Conservation (phyloP, 2,797 vertebrate genomes). For the Myripristis jacobus region DNA sequence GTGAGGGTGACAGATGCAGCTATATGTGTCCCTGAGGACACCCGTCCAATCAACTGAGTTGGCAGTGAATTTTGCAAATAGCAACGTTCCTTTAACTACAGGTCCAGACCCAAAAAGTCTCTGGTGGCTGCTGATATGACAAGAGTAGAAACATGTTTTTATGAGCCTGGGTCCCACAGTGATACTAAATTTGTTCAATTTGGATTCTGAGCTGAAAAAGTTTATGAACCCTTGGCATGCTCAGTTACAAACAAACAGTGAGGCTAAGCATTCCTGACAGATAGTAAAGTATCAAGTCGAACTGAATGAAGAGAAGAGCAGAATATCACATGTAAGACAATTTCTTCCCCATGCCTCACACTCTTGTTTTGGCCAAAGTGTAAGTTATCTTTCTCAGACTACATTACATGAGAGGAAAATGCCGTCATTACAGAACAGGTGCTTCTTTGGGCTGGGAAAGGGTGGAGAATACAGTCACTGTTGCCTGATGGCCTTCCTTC, state of each 20-base stretch:
- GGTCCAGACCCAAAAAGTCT: slow-evolving; percentile 32
- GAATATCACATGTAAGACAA: slow-evolving; percentile 47
- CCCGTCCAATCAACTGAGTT: slow-evolving; percentile 24
- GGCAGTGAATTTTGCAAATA: too few species aligned
- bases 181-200: slow-evolving; percentile 46
- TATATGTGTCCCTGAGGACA: neutral
- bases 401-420: slow-evolving; percentile 59
- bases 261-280: slow-evolving; percentile 68
- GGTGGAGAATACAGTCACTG: slow-evolving; percentile 44
- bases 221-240: slow-evolving; percentile 51
- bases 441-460: slow-evolving; percentile 51
- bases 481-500: slow-evolving; percentile 61
- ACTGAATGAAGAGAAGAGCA: slow-evolving; percentile 52
- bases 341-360: slow-evolving; percentile 34
- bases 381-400: slow-evolving; percentile 47
- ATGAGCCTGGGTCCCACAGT: slow-evolving; percentile 24
- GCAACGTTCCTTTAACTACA: slow-evolving; percentile 14
- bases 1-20: too few species aligned
- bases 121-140: slow-evolving; percentile 26
- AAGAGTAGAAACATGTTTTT: slow-evolving; percentile 16
- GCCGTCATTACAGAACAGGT: slow-evolving; percentile 67
- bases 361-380: slow-evolving; percentile 43
- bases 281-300: slow-evolving; percentile 46
- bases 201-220: slow-evolving; percentile 23
- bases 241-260: slow-evolving; percentile 58